Conservation (phyloP, 2,113 vertebrate genomes). For the Hydrolagus affinis region DNA sequence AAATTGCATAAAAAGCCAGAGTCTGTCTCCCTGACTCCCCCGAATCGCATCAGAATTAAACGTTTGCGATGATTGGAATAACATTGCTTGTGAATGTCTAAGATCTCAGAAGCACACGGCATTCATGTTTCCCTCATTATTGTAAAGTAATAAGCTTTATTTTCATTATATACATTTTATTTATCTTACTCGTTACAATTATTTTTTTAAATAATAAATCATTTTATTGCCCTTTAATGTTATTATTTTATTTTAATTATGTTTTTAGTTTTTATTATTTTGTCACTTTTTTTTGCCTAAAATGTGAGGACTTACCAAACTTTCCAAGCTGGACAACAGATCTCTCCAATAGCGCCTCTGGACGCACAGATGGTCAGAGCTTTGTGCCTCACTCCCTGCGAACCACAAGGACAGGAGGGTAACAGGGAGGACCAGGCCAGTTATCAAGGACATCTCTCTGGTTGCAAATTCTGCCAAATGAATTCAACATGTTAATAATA, state of each 20-base stretch:
- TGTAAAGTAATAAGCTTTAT: no score
- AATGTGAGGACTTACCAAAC: background rate
- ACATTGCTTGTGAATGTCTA: no score
- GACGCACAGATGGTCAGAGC: constrained; percentile 15
- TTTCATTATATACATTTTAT: no score
- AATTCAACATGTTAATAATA: background rate
- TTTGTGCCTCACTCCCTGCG: background rate
- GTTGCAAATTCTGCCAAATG: background rate
- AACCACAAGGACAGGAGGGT: background rate
- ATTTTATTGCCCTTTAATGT: background rate
- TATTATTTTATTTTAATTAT: background rate
- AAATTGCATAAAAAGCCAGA: no score
- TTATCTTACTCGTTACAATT: no score
- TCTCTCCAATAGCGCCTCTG: background rate
- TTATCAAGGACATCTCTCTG: background rate
- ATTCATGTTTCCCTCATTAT: no score
- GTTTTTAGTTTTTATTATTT: background rate
- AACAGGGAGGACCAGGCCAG: background rate
- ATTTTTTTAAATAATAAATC: background rate
- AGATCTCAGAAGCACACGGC: no score
- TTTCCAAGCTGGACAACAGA: background rate
- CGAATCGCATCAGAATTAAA: no score
- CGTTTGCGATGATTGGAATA: no score
- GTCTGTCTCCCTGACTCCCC: no score
- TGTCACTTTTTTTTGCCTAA: background rate